Percentiles rank a stretch among this genome's conserved stretches.
Conservation (phyloP, 30 jellyfish, hydroid and myxozoan genomes). For the Haliclystus octoradiatus region DNA sequence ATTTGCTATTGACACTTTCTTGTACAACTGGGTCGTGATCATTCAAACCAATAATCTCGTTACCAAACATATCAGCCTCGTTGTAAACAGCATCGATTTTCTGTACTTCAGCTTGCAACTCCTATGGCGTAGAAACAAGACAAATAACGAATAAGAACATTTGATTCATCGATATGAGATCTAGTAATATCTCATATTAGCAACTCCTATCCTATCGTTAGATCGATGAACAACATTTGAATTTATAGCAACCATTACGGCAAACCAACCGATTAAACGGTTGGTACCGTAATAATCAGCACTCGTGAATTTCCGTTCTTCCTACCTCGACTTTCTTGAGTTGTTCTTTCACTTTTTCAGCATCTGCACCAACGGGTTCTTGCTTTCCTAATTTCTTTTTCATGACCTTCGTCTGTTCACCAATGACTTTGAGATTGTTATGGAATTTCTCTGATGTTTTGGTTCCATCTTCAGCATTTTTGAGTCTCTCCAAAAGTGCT, state of each 20-base stretch:
- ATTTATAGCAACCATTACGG: too few species aligned
- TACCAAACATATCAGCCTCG: slow-evolving; percentile 81
- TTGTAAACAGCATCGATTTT: slow-evolving; percentile 42
- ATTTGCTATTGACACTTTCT: slow-evolving; percentile 28
- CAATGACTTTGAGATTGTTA: slow-evolving; percentile 31
- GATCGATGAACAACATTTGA: too few species aligned
- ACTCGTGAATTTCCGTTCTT: too few species aligned
- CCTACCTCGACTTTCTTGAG: slow-evolving; percentile 60
- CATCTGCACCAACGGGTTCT: slow-evolving; percentile 89
- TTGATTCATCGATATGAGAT: too few species aligned
- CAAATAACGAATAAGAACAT: too few species aligned
- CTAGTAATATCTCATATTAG: too few species aligned
- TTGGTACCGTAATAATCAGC: too few species aligned
- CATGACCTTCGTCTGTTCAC: slow-evolving; percentile 49
- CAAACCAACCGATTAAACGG: too few species aligned
- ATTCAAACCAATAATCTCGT: slow-evolving; percentile 29
- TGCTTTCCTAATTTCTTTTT: slow-evolving; percentile 32
- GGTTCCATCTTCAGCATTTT: slow-evolving; percentile 43
- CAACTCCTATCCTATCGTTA: too few species aligned
- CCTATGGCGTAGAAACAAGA: slow-evolving; percentile 5
- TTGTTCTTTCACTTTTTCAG: slow-evolving; percentile 82
- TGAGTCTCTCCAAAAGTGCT: slow-evolving; percentile 38
- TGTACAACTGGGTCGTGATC: slow-evolving; percentile 58
- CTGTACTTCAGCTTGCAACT: slow-evolving; percentile 64
- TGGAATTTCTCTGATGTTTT: slow-evolving; percentile 29